phyloP scores from a whole-genome alignment of 2,888 invertebrate species.

The Strigamia maritima region DNA sequence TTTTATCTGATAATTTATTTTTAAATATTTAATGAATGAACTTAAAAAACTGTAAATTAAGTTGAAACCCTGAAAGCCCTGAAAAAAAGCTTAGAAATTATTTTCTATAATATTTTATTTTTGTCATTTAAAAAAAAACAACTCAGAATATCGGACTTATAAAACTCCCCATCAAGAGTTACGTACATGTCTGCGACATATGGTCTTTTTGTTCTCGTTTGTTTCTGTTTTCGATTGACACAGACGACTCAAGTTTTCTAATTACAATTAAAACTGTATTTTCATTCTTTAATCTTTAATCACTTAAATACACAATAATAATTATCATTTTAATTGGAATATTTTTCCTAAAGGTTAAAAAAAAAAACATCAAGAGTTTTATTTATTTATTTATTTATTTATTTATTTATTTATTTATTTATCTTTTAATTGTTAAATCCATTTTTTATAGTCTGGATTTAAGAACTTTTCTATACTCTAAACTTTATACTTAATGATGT shows the following conservation, averaged over 20 bases:
- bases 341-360: no score
- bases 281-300: no score
- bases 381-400: no score
- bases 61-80: not conserved
- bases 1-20: slow-evolving; percentile 1
- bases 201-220: not conserved
- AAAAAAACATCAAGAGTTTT: no score
- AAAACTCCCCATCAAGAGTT: not conserved
- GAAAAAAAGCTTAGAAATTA: not conserved
- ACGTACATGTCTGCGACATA: not conserved
- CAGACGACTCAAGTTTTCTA: not conserved
- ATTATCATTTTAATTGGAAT: no score
- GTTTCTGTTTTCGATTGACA: not conserved
- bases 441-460: not conserved
- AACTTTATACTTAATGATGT: not conserved
- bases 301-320: no score
- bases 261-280: not conserved
- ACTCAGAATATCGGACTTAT: not conserved
- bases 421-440: not conserved
- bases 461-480: not conserved
- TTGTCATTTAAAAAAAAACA: not conserved
- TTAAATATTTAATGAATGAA: not conserved
- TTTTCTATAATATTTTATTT: no score
- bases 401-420: not conserved
- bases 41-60: not conserved